These are phyloP conservation scores for Vireo griseus DNA, from an alignment of 2,797 vertebrate species.

Conservation along the genomic window DNA sequence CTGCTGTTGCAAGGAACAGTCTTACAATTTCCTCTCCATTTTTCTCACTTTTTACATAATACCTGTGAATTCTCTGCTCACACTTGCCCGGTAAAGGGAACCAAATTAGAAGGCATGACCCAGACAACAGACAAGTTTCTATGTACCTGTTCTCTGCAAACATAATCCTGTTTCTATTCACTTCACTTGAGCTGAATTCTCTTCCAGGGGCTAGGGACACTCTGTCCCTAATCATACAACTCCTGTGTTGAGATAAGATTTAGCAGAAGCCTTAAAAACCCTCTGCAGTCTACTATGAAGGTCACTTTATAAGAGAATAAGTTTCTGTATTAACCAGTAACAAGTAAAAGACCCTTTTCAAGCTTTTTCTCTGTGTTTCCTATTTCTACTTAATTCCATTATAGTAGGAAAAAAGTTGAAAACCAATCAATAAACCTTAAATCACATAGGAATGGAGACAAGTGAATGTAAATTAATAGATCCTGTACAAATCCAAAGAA, in stretches of 20 bases:
- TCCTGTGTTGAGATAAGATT: neutral
- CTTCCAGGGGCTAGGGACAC: neutral
- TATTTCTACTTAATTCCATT: neutral
- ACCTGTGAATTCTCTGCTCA: neutral
- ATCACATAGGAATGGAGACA: neutral
- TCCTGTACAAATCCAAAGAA: constrained; percentile 11
- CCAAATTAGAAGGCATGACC: neutral
- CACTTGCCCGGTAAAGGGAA: neutral
- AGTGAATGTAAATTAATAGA: neutral
- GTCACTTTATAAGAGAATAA: neutral
- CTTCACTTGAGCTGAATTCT: neutral
- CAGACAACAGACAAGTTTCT: neutral
- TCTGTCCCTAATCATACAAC: neutral
- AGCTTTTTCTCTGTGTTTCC: constrained; percentile 3
- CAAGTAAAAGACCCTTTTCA: neutral
- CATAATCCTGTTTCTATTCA: neutral
- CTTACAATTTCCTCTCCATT: neutral
- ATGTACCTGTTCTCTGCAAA: neutral
- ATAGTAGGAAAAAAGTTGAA: neutral
- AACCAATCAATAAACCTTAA: constrained; percentile 46
- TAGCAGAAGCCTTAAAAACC: neutral
- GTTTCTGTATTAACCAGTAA: neutral
- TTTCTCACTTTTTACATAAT: neutral
- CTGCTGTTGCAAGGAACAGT: neutral
- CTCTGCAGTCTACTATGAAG: neutral